phyloP scores from a whole-genome alignment of 2,888 invertebrate genomes.

The Monochamus alternatus region DNA sequence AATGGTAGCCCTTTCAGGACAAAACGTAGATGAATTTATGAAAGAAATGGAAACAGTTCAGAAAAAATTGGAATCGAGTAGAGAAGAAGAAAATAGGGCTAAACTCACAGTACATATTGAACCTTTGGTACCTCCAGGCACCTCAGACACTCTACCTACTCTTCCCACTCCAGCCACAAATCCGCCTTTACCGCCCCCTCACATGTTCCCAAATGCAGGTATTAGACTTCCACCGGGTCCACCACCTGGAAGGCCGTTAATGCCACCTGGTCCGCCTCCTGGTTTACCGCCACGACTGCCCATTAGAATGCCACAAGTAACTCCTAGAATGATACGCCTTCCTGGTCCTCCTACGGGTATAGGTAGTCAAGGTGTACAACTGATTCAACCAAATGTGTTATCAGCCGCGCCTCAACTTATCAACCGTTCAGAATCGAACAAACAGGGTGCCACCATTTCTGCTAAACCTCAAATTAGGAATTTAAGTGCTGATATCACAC shows the following conservation, averaged over 20 bases:
- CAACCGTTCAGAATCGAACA: slow-evolving; percentile 75
- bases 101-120: slow-evolving; percentile 59
- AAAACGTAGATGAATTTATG: slow-evolving; percentile 94
- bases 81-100: slow-evolving; percentile 54
- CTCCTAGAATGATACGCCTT: slow-evolving; percentile 71
- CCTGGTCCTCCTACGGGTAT: slow-evolving; percentile 61
- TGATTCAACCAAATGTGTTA: slow-evolving; percentile 77
- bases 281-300: slow-evolving; percentile 75
- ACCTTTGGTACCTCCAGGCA: slow-evolving; percentile 65
- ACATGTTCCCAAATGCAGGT: slow-evolving; percentile 62
- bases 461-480: slow-evolving; percentile 98
- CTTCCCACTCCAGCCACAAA: slow-evolving; percentile 62
- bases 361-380: slow-evolving; percentile 51
- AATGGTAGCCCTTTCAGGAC: slow-evolving; percentile 91
- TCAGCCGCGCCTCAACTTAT: slow-evolving; percentile 89
- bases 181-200: slow-evolving; percentile 71
- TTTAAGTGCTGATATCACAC: slow-evolving; percentile 93
- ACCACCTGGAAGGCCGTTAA: slow-evolving; percentile 69
- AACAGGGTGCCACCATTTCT: slow-evolving; percentile 84
- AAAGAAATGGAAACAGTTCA: slow-evolving; percentile 93
- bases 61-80: slow-evolving; percentile 76
- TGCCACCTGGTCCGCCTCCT: slow-evolving; percentile 76
- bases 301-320: slow-evolving; percentile 70
- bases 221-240: slow-evolving; percentile 72
- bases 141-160: slow-evolving; percentile 62